These are phyloP conservation scores for Eilema griseolum DNA, from an alignment of 2,888 invertebrate genomes.

Conservation along the genomic window DNA sequence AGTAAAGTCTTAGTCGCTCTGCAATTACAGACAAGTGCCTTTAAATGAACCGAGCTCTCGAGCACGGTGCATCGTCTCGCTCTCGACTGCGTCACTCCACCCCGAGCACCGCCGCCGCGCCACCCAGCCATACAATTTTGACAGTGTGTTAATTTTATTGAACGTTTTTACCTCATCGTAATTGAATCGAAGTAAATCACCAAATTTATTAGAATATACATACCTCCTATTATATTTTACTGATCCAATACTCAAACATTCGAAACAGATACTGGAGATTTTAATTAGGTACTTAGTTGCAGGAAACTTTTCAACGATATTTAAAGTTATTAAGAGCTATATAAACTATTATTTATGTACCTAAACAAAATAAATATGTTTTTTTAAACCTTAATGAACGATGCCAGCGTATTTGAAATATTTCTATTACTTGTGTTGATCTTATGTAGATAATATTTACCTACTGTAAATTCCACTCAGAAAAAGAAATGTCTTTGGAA, in stretches of 20 bases:
- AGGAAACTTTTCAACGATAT: background rate
- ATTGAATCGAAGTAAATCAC: slow-evolving; percentile 24
- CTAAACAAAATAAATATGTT: background rate
- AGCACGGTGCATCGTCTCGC: slow-evolving; percentile 84
- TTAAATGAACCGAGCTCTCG: slow-evolving; percentile 86
- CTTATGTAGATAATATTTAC: slow-evolving; percentile 67
- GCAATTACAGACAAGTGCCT: slow-evolving; percentile 87
- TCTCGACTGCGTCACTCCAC: slow-evolving; percentile 76
- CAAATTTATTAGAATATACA: background rate
- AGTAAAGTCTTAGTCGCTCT: slow-evolving; percentile 82
- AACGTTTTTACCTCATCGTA: slow-evolving; percentile 55
- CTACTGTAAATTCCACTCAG: slow-evolving; percentile 72
- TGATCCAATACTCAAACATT: background rate
- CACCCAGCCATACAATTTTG: slow-evolving; percentile 61
- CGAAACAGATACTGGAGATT: background rate
- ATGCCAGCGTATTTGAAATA: slow-evolving; percentile 14
- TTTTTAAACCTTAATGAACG: background rate
- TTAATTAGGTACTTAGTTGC: background rate
- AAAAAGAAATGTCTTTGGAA: slow-evolving; percentile 70
- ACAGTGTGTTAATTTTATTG: slow-evolving; percentile 77
- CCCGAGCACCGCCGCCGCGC: slow-evolving; percentile 58
- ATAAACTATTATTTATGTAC: slow-evolving; percentile 3
- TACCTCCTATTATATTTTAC: background rate
- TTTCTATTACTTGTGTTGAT: slow-evolving; percentile 57
- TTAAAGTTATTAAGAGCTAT: too few relatives aligned